phyloP scores from a whole-genome alignment of 2,888 invertebrate species.

The Drosophila barbarae region DNA sequence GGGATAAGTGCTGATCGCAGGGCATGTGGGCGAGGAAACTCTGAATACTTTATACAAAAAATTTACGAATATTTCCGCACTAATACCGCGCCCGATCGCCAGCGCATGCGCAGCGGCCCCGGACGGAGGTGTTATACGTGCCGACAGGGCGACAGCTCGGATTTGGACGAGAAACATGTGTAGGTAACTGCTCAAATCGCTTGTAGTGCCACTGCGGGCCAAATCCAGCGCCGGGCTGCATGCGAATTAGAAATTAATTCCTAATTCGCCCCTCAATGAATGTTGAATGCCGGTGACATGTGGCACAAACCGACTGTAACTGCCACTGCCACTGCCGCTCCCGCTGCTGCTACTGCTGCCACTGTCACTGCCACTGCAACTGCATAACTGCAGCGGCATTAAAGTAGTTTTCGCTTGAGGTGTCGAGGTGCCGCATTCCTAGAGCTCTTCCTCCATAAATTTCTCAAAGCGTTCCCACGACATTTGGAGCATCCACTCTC shows the following conservation, averaged over 20 bases:
- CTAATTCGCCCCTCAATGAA: slow-evolving; percentile 66
- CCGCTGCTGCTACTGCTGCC: slow-evolving; percentile 2
- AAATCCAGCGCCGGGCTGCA: slow-evolving; percentile 66
- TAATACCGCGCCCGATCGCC: slow-evolving; percentile 42
- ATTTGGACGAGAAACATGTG: slow-evolving; percentile 77
- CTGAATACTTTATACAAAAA: neutral
- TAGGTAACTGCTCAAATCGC: slow-evolving; percentile 75
- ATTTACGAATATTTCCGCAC: slow-evolving; percentile 23
- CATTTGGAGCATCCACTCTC: slow-evolving; percentile 49
- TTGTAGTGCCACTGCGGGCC: slow-evolving; percentile 49
- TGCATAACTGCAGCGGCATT: slow-evolving; percentile 20
- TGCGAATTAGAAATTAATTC: slow-evolving; percentile 77
- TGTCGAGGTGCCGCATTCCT: slow-evolving; percentile 40
- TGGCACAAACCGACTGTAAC: slow-evolving; percentile 20
- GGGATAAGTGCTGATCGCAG: slow-evolving; percentile 14
- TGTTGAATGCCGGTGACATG: slow-evolving; percentile 45
- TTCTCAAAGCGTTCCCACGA: slow-evolving; percentile 61
- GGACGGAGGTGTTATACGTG: slow-evolving; percentile 62
- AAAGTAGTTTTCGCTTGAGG: slow-evolving; percentile 15
- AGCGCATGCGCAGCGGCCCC: slow-evolving; percentile 47
- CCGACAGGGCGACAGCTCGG: slow-evolving; percentile 67
- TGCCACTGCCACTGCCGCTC: slow-evolving; percentile 32
- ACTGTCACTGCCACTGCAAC: slow-evolving; percentile 31
- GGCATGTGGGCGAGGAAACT: slow-evolving; percentile 20
- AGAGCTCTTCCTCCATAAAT: slow-evolving; percentile 44